Evolutionary conservation across 2,113 vertebrate genomes (phyloP).

Genomic region (Oryzias melastigma): DNA sequence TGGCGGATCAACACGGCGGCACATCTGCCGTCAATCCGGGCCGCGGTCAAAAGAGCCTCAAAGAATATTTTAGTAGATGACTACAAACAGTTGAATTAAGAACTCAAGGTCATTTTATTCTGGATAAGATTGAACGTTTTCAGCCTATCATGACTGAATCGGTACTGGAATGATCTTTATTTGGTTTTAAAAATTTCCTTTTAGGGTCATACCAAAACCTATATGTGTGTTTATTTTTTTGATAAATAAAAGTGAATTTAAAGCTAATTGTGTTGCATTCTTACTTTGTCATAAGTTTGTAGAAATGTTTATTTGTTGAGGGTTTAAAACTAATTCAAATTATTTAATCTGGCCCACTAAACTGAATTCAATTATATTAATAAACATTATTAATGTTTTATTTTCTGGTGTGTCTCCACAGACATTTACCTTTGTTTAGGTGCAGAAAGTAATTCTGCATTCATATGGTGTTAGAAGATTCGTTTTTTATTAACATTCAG

Average conservation of each 20-base stretch:
- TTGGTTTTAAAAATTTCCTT: neutral
- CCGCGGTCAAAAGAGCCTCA: slow-evolving; percentile 61
- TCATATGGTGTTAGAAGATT: neutral
- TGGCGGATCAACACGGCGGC: slow-evolving; percentile 12
- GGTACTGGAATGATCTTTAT: neutral
- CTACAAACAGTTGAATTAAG: neutral
- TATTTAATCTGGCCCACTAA: too few relatives aligned
- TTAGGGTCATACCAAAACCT: too few relatives aligned
- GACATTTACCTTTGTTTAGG: too few relatives aligned
- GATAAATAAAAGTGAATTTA: neutral
- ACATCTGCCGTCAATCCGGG: slow-evolving; percentile 34
- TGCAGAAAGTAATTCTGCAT: too few relatives aligned
- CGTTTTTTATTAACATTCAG: neutral
- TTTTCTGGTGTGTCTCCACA: too few relatives aligned
- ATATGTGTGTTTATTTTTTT: neutral
- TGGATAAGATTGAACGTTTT: neutral
- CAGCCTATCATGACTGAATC: slow-evolving; percentile 47
- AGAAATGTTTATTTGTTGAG: neutral
- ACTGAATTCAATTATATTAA: too few relatives aligned
- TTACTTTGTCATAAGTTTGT: neutral
- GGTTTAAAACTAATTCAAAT: neutral
- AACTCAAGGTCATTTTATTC: neutral
- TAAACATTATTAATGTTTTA: too few relatives aligned
- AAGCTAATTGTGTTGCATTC: too few relatives aligned
- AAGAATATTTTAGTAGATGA: slow-evolving; percentile 59